Percentiles rank a stretch among this genome's conserved stretches.
Evolutionary conservation across 1,140 invertebrate genomes (phyloP).

Genomic region (Caenorhabditis briggsae): DNA sequence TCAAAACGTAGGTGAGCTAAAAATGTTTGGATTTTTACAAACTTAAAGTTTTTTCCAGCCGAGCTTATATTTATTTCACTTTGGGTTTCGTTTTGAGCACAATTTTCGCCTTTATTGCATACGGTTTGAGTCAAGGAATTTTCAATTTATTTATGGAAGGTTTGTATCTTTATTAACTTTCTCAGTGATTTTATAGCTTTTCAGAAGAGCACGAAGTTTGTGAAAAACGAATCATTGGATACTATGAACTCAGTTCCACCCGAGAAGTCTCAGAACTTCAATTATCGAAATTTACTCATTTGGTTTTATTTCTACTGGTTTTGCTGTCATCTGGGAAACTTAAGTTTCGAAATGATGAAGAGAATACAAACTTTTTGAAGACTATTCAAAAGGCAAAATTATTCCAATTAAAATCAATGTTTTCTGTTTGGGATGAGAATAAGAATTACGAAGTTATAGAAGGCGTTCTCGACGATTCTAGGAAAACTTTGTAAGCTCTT

Average conservation of each 20-base stretch:
- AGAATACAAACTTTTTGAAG: not conserved
- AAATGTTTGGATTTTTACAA: no score
- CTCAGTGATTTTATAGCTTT: not conserved
- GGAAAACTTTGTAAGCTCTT: not conserved
- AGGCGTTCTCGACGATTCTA: not conserved
- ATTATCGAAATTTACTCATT: not conserved
- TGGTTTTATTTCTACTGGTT: not conserved
- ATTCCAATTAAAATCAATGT: not conserved
- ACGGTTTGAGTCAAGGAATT: not conserved
- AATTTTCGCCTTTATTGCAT: not conserved
- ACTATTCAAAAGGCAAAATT: not conserved
- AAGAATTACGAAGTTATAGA: not conserved
- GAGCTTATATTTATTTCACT: not conserved
- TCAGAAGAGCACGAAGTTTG: not conserved
- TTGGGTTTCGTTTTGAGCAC: not conserved
- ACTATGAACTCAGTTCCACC: not conserved
- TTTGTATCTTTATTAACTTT: not conserved
- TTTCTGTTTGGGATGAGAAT: not conserved
- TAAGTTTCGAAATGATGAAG: not conserved
- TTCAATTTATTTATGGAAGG: not conserved
- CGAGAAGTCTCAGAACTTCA: not conserved
- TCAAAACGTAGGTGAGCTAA: no score
- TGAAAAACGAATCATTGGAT: not conserved
- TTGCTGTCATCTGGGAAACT: not conserved
- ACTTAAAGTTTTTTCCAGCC: no score